Conservation (phyloP, 2,797 vertebrate species). For the Leptoclinus maculatus region DNA sequence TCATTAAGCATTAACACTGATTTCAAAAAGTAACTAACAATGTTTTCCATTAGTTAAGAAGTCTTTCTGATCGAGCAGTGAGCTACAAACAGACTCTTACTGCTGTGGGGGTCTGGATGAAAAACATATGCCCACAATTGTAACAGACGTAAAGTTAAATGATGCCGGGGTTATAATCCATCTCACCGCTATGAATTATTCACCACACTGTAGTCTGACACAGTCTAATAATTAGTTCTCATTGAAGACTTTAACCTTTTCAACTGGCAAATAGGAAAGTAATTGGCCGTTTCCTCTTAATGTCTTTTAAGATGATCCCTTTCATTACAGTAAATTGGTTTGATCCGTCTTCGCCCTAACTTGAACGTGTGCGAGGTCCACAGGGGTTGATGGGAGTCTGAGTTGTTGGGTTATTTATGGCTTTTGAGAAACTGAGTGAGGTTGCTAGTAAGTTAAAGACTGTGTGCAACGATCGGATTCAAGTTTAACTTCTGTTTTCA, state of each 20-base stretch:
- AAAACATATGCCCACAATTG: slow-evolving; percentile 28
- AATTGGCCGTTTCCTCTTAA: slow-evolving; percentile 53
- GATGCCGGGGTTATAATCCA: slow-evolving; percentile 24
- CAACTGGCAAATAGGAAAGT: slow-evolving; percentile 51
- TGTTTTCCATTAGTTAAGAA: slow-evolving; percentile 28
- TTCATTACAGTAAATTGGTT: slow-evolving; percentile 49
- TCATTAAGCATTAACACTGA: not conserved
- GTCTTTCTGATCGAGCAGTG: not conserved
- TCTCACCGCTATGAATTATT: slow-evolving; percentile 54
- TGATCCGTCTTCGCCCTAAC: slow-evolving; percentile 34
- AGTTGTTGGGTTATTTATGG: not conserved
- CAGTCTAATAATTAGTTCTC: slow-evolving; percentile 50
- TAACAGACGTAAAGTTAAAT: slow-evolving; percentile 29
- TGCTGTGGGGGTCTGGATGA: not conserved
- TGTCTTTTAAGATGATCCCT: slow-evolving; percentile 51
- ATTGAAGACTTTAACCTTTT: slow-evolving; percentile 67
- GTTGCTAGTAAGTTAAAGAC: not conserved
- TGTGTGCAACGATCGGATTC: not conserved
- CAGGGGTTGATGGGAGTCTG: slow-evolving; percentile 19
- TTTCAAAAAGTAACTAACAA: not conserved
- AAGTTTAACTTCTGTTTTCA: not conserved
- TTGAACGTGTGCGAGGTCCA: slow-evolving; percentile 28
- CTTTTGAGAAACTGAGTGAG: slow-evolving; percentile 5
- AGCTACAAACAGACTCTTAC: slow-evolving; percentile 21
- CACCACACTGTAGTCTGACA: slow-evolving; percentile 36